phyloP scores from a whole-genome alignment of 2,113 vertebrate species.

The Cyanoderma ruficeps region DNA sequence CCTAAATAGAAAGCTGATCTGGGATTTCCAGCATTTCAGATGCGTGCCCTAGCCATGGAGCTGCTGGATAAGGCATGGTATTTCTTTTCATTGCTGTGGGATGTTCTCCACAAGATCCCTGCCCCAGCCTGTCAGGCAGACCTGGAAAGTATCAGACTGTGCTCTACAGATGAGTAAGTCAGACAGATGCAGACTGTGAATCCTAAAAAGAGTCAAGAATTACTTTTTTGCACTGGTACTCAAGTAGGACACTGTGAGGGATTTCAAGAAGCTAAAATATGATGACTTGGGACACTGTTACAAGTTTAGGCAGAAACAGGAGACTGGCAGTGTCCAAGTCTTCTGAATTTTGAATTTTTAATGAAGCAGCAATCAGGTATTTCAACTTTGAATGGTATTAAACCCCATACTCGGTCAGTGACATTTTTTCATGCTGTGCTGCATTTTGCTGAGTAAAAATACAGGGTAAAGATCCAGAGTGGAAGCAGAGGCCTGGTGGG shows the following conservation, averaged over 20 bases:
- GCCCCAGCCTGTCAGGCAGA: neutral
- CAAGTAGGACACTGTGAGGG: neutral
- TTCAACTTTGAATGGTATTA: neutral
- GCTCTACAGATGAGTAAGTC: neutral
- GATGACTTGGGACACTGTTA: neutral
- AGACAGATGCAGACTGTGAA: neutral
- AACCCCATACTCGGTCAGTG: rapidly evolving
- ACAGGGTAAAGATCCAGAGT: neutral
- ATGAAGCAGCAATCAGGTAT: neutral
- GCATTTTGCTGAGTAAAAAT: neutral
- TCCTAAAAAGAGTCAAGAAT: neutral
- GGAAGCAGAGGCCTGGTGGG: neutral
- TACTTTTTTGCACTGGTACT: neutral
- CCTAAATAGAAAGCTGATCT: neutral
- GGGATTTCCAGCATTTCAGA: neutral
- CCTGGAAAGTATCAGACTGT: neutral
- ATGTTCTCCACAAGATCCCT: neutral
- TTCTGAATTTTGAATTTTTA: neutral
- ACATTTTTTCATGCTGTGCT: neutral
- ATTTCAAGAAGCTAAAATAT: neutral
- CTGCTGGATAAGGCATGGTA: neutral
- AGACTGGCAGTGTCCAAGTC: neutral
- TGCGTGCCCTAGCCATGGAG: neutral
- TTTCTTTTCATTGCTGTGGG: neutral
- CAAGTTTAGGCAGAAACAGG: neutral